Evolutionary conservation across 1,140 invertebrate species (phyloP).

Genomic region (Lerema accius): DNA sequence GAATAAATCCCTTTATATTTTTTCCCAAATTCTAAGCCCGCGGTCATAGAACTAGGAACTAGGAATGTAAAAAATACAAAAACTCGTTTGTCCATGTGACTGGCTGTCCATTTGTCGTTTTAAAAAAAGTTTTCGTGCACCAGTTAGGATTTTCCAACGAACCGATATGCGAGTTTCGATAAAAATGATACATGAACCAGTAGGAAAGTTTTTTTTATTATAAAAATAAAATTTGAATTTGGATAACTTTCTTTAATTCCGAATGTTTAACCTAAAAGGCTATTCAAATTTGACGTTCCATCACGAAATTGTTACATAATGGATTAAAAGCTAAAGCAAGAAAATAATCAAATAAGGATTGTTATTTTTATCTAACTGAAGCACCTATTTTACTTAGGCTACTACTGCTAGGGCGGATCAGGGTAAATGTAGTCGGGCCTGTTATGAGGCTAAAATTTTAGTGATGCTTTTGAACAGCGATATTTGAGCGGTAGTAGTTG

Average conservation of each 20-base stretch:
- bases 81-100: slow-evolving; percentile 7
- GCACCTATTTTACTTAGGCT: no score
- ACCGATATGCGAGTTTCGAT: not conserved
- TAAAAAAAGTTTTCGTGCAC: not conserved
- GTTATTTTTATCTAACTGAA: no score
- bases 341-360: no score
- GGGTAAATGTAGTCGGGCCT: no score
- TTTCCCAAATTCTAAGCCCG: slow-evolving; percentile 1
- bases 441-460: not conserved
- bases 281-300: no score
- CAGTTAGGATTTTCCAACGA: slow-evolving; percentile 4
- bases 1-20: not conserved
- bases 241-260: not conserved
- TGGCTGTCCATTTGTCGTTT: slow-evolving; percentile 9
- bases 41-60: slow-evolving; percentile 6
- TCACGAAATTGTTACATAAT: no score
- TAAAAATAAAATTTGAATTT: not conserved
- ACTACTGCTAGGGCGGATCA: no score
- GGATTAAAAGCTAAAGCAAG: no score
- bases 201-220: not conserved
- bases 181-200: not conserved
- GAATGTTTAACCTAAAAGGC: no score
- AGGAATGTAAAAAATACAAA: slow-evolving; percentile 4
- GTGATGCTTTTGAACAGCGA: not conserved
- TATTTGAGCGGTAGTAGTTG: not conserved